These are phyloP conservation scores for Nebria brevicollis DNA, from an alignment of 2,888 invertebrate genomes.

Conservation along the genomic window DNA sequence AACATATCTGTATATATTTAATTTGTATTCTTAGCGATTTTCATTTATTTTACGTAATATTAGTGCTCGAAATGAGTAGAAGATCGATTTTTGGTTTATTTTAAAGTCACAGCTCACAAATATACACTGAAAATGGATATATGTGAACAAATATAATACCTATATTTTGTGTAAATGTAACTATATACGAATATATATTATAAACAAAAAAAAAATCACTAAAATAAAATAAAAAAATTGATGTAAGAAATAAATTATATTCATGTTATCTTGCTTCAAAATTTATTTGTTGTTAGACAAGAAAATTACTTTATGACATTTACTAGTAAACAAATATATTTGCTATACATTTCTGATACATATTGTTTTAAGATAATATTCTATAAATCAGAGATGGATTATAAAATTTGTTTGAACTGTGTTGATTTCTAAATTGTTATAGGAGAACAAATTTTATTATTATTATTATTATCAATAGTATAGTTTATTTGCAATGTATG, in stretches of 20 bases:
- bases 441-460: not conserved
- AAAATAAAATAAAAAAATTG: constrained; percentile 25
- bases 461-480: not conserved
- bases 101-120: constrained; percentile 38
- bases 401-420: not conserved
- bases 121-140: constrained; percentile 36
- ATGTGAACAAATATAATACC: constrained; percentile 40
- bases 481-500: constrained; percentile 19
- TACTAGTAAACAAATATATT: not conserved
- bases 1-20: constrained; percentile 37
- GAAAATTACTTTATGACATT: constrained; percentile 26
- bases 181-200: constrained; percentile 39
- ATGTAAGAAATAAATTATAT: constrained; percentile 42
- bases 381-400: not conserved
- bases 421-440: not conserved
- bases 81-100: constrained; percentile 28
- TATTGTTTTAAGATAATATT: not conserved
- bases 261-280: constrained; percentile 46
- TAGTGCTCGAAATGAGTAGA: constrained; percentile 13
- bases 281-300: constrained; percentile 25
- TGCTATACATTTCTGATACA: not conserved
- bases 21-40: constrained; percentile 9
- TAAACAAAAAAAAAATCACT: constrained; percentile 37
- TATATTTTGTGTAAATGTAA: constrained; percentile 46
- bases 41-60: not conserved